Base-by-base conservation (phyloP, 2,888 invertebrate genomes). In the Polydrusus cervinus region DNA sequence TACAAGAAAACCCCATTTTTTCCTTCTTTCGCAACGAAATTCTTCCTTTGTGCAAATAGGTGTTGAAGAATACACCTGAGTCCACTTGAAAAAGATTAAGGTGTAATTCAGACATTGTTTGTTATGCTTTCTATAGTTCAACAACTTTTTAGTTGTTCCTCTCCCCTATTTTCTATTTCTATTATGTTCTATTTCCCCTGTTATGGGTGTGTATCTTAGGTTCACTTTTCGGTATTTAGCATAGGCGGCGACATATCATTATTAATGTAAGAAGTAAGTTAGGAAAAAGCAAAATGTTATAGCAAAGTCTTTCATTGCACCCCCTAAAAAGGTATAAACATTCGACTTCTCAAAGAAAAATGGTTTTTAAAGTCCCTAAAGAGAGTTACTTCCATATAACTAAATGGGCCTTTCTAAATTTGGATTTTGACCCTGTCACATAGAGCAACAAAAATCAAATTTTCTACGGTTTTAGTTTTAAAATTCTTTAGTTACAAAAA, bases 31-130 rank as follows among this genome's bases (percentile, higher is more conserved):
- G 72, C 69, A 67, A 69, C 78, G 77, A 79, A 79, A 70, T 64
- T 57, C 40, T 61, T 60, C 74, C 79, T 79, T 78, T 81, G 80
- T 80, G 80, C 80, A 80, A 78, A 82, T 81, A 85, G 85, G 85
- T 86, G 86, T 85, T 85, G 85, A 85, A 76, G 83, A 84, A 83
- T 84, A 84, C 85, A 86, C 85, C 86, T 86, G 86, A 86, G 82
- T 83, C 84, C 85, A 85, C 85, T 85, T 81, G 84, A 85, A 84
- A 85, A 81, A 85, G 86, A 86, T 86, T 86, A 85, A 85, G 85
- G 84, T 85, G 85, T 76, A 72, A 76, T 76, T 76, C 76, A 69
- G 69, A 76, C 65, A 69, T 72, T 76, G 76, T 76, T 76, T 76
- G 76, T 76, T 76, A 69, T 72, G 38, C 72, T 72, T 72, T 66